phyloP scores from a whole-genome alignment of 1,140 invertebrate genomes.

The Megalopta genalis region DNA sequence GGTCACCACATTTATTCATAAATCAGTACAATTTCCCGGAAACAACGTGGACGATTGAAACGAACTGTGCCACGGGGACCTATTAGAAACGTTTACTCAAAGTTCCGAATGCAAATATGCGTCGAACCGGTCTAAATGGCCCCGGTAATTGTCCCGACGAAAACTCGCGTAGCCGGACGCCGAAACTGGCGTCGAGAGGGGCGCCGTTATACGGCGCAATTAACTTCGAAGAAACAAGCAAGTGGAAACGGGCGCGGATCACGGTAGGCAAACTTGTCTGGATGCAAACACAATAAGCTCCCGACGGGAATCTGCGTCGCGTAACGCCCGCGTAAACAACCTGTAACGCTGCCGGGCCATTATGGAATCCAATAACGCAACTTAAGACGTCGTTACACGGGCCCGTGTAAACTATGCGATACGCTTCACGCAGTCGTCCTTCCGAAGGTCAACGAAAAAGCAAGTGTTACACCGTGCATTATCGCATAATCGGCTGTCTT shows the following conservation, averaged over 20 bases:
- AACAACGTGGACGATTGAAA: too few species aligned
- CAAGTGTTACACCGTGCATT: neutral
- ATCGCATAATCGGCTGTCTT: too few species aligned
- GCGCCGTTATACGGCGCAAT: neutral
- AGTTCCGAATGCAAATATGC: too few species aligned
- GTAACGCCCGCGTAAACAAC: slow-evolving; percentile 31
- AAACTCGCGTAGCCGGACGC: too few species aligned
- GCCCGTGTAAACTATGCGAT: neutral
- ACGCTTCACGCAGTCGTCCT: neutral
- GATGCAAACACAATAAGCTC: slow-evolving; percentile 49
- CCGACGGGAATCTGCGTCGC: slow-evolving; percentile 11
- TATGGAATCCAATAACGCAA: slow-evolving; percentile 48
- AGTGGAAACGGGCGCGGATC: neutral
- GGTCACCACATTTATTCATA: too few species aligned
- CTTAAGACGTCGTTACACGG: slow-evolving; percentile 36
- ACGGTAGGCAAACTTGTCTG: slow-evolving; percentile 9
- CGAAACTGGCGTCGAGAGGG: too few species aligned
- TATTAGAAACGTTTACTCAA: too few species aligned
- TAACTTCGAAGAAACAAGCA: slow-evolving; percentile 10
- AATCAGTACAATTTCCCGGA: too few species aligned
- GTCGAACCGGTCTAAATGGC: too few species aligned
- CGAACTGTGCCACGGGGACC: too few species aligned
- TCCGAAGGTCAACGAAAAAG: neutral
- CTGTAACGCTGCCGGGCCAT: slow-evolving; percentile 20
- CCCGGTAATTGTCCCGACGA: too few species aligned